Percentiles rank a stretch among this genome's conserved stretches.
Evolutionary conservation across 2,797 vertebrate species (phyloP).

Genomic region (Saxicola maurus): DNA sequence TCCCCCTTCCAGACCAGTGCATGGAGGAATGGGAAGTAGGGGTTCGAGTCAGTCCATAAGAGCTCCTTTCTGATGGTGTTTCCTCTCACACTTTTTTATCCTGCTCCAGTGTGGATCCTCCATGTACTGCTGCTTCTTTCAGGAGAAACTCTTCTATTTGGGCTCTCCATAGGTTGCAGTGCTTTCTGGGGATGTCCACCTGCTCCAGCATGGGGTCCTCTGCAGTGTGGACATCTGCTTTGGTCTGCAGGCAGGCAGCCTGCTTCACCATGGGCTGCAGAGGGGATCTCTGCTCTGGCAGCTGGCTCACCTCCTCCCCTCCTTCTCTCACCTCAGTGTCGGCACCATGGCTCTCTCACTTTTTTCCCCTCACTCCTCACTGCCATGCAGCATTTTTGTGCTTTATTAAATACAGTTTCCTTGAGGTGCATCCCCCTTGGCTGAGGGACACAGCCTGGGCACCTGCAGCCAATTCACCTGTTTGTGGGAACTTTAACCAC

Average conservation of each 20-base stretch:
- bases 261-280: not conserved
- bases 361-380: not conserved
- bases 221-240: not conserved
- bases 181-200: not conserved
- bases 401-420: not conserved
- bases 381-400: not conserved
- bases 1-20: fast-evolving
- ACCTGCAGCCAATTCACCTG: not conserved
- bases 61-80: not conserved
- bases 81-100: not conserved
- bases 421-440: fast-evolving
- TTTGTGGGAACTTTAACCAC: not conserved
- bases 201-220: not conserved
- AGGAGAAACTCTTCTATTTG: not conserved
- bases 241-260: not conserved
- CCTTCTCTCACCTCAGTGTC: not conserved
- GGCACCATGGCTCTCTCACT: not conserved
- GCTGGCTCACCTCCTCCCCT: not conserved
- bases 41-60: fast-evolving
- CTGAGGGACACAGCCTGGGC: no score
- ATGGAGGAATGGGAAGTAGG: not conserved
- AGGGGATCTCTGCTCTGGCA: not conserved
- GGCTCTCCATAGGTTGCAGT: not conserved
- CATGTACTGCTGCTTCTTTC: not conserved
- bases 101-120: not conserved